Evolutionary conservation across 2,797 vertebrate species (phyloP), one percentile per base, ranked within the genome.

Genomic region (Crax fasciolata): DNA sequence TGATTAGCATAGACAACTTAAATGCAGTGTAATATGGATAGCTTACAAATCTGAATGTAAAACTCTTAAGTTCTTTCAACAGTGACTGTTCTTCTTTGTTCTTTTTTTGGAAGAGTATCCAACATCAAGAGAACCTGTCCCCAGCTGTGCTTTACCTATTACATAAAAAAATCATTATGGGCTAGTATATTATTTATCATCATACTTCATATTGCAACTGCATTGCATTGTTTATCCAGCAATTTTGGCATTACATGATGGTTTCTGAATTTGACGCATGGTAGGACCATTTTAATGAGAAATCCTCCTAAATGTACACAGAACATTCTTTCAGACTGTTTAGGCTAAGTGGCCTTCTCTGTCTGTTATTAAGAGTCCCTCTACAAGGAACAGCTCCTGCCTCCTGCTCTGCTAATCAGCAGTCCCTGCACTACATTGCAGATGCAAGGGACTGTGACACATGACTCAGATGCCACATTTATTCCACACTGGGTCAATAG

Each of bases 241-340:
- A 72, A 3, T 49, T 81, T 6, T 32, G 59, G 51, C 2, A 0
- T 24, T 25, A 61, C 0, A 0, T 35, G 35, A 15, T 6, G n/a
- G n/a, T n/a, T 55, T 54, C 24, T 35, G 43, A 30, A 38, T 23
- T 1, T 18, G 17, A 27, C 0, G 0, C 5, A n/a, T 28, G 74
- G 7, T 3, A 24, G 28, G 21, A 71, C 16, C 11, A 25, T 14
- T 41, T n/a, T 3, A 18, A 10, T 0, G 25, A 78, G 43, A 0
- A 0, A 43, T 8, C 38, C 44, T 1, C 0, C 7, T 0, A 0
- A 13, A 30, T 2, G 48, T 10, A 38, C 44, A 9, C 30, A 25
- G 13, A 21, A 46, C 0, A 1, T 7, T 63, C 19, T 5, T 43
- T 1, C 59, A 2, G 23, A 16, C 1, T 11, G n/a, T n/a, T 49